phyloP scores from a whole-genome alignment of 2,113 vertebrate species.

The Melanostigma gelatinosum region DNA sequence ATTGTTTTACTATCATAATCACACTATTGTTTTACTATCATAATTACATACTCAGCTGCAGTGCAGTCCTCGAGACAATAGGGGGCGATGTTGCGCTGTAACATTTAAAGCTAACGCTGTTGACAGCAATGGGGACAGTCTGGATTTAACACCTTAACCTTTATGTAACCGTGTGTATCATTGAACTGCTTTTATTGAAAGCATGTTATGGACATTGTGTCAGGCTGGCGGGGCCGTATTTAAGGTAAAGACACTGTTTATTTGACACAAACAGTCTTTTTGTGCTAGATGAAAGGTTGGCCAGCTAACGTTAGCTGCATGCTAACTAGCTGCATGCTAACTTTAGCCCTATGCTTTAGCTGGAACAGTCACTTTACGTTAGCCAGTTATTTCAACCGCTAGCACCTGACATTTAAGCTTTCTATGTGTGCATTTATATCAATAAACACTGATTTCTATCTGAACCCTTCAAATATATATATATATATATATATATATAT shows the following conservation, averaged over 20 bases:
- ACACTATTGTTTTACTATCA: neutral
- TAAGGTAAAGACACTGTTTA: neutral
- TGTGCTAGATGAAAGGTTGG: neutral
- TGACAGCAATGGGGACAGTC: neutral
- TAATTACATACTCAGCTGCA: neutral
- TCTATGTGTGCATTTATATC: too few relatives aligned
- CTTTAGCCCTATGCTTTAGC: neutral
- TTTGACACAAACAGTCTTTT: neutral
- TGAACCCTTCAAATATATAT: too few relatives aligned
- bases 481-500: too few relatives aligned
- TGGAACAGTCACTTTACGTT: neutral
- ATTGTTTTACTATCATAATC: too few relatives aligned
- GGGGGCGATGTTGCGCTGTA: neutral
- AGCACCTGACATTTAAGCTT: neutral
- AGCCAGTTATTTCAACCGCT: neutral
- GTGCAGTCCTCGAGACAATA: neutral
- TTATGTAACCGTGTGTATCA: neutral
- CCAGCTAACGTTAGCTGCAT: neutral
- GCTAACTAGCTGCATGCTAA: constrained; percentile 1
- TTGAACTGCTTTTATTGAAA: neutral
- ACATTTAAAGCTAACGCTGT: neutral
- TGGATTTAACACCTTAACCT: neutral
- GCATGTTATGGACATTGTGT: constrained; percentile 27
- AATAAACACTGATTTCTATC: neutral
- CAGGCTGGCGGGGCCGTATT: constrained; percentile 14